Evolutionary conservation across 1,140 invertebrate genomes (phyloP).

Genomic region (Neuroterus valhalla): DNA sequence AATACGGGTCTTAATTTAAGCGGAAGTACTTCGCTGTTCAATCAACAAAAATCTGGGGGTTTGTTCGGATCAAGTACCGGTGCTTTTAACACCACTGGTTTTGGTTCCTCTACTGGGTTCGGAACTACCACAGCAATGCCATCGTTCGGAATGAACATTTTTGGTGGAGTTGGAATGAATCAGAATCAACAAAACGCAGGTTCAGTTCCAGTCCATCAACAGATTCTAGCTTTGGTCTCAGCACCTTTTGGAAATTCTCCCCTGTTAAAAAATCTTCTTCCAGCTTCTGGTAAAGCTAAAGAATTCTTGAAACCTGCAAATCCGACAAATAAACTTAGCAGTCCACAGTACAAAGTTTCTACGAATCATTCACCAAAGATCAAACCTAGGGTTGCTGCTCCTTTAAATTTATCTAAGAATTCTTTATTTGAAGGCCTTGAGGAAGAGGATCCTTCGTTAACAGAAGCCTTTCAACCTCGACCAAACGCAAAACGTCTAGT

Average conservation of each 20-base stretch:
- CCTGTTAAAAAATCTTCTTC: neutral
- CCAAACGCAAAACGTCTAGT: conserved; percentile 78
- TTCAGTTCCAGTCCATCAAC: neutral
- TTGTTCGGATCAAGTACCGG: neutral
- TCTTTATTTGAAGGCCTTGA: conserved; percentile 81
- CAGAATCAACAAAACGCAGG: neutral
- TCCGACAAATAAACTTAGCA: neutral
- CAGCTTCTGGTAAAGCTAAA: neutral
- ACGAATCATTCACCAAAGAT: neutral
- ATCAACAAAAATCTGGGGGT: neutral
- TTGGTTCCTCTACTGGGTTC: neutral
- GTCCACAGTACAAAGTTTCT: neutral
- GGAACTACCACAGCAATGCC: neutral
- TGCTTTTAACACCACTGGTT: neutral
- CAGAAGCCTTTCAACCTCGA: conserved; percentile 78
- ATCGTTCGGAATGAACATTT: too few relatives aligned
- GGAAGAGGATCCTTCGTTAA: conserved; percentile 77
- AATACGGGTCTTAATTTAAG: too few relatives aligned
- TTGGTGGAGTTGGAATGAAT: neutral
- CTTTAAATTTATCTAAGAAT: conserved; percentile 70
- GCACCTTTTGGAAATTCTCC: neutral
- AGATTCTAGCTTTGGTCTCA: neutral
- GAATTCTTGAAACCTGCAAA: neutral
- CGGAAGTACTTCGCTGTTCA: neutral
- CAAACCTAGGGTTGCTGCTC: neutral